Base-by-base conservation (phyloP, 2,888 invertebrate genomes). In the Mythimna loreyi region DNA sequence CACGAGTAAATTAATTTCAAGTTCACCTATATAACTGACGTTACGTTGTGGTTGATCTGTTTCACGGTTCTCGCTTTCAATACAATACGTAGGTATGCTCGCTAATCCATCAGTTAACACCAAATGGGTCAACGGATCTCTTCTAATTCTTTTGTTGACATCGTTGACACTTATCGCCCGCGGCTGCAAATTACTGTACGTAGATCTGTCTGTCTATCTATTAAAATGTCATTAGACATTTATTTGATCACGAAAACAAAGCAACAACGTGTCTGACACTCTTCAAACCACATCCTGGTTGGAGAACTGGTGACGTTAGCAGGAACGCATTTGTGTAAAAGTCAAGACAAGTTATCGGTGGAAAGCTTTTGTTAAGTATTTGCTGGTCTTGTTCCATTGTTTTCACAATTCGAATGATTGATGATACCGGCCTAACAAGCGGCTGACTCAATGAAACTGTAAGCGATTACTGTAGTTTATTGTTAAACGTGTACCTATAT, bases 381-480 rank as follows among this genome's bases (percentile, higher is more conserved):
- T 62, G 45, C 25, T 71, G 56, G 60, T 64, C 59, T 62, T 52
- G 72, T 72, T 56, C 63, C 70, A 68, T 81, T 78, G 75, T 75
- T 78, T 77, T 68, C 74, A 66, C 68, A 72, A 70, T 78, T 70
- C 67, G 55, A 56, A 77, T 83, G 87, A 89, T 89, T 87, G 82
- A 90, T 89, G 86, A 86, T 81, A 71, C 50, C 21, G 67, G 59
- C 69, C 66, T 58, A 68, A 74, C 67, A 67, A 65, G 65, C 72
- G 58, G 65, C 55, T 75, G 60, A 70, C 80, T 84, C 78, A 81
- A 85, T 80, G 80, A 82, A 85, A 85, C 85, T 83, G 82, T 81
- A 85, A 87, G 82, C 85, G 76, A 74, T 85, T 85, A 81, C 82
- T 78, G 73, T 72, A 69, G 57, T 67, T 79, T 75, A 68, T 72